Evolutionary conservation across 2,888 invertebrate species (phyloP).

Genomic region (Tetranychus piercei): DNA sequence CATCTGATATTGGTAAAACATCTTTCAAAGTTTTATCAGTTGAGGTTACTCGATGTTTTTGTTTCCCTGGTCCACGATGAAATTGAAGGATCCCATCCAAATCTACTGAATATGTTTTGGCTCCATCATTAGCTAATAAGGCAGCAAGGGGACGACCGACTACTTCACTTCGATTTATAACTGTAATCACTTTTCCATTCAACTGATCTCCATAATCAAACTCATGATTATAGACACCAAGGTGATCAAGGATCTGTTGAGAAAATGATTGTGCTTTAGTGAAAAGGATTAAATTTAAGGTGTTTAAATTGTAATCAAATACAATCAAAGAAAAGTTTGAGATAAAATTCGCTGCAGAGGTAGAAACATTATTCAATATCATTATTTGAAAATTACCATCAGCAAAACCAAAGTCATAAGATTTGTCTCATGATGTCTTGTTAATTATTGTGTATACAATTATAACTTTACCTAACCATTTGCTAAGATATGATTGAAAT

Average conservation of each 20-base stretch:
- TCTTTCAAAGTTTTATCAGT: slow-evolving; percentile 15
- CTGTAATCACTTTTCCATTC: slow-evolving; percentile 18
- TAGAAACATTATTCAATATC: no score
- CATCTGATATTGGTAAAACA: slow-evolving; percentile 19
- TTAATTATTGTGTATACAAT: no score
- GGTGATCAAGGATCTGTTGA: slow-evolving; percentile 18
- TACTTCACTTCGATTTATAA: slow-evolving; percentile 22
- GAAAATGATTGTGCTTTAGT: background rate
- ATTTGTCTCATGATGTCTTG: no score
- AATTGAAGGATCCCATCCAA: slow-evolving; percentile 18
- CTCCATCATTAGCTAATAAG: slow-evolving; percentile 21
- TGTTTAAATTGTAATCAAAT: background rate
- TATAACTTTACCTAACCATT: no score
- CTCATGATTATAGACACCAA: slow-evolving; percentile 18
- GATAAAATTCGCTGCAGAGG: background rate
- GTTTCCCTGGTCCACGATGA: slow-evolving; percentile 12
- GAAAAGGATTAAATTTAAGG: background rate
- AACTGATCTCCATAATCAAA: slow-evolving; percentile 21
- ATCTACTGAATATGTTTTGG: slow-evolving; percentile 20
- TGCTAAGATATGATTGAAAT: no score
- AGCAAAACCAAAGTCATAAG: no score
- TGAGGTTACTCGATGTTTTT: slow-evolving; percentile 18
- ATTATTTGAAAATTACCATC: no score
- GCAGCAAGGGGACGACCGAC: slow-evolving; percentile 22
- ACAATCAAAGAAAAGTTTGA: background rate